A percentile compares a stretch with the other conserved stretches of the same genome.
phyloP scores from a whole-genome alignment of 2,113 vertebrate species.

The Vidua chalybeata region DNA sequence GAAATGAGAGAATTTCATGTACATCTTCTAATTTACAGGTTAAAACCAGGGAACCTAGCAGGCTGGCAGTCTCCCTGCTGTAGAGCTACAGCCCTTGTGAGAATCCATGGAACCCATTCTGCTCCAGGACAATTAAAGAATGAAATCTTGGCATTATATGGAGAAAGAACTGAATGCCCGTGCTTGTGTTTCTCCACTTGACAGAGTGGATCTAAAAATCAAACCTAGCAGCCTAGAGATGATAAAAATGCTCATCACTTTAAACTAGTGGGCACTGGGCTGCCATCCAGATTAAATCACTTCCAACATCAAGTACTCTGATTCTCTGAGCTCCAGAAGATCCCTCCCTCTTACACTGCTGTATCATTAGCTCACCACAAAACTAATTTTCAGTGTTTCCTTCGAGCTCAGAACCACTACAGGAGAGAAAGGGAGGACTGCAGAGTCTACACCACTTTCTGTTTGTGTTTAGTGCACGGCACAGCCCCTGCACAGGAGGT shows the following conservation, averaged over 20 bases:
- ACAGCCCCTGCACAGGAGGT: background rate
- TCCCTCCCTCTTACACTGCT: background rate
- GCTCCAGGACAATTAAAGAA: background rate
- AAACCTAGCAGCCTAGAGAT: background rate
- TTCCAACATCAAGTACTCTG: background rate
- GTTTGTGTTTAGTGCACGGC: background rate
- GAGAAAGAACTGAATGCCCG: background rate
- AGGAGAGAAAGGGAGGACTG: background rate
- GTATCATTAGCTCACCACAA: background rate
- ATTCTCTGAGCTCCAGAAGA: background rate
- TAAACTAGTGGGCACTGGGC: background rate
- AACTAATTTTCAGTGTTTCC: background rate
- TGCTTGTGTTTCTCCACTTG: background rate
- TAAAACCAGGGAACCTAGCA: background rate
- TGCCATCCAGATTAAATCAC: background rate
- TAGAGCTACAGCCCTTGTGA: background rate
- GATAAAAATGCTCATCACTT: background rate
- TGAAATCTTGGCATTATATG: background rate
- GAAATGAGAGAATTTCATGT: background rate
- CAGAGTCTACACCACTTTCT: background rate
- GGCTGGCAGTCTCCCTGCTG: background rate
- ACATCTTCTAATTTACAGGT: background rate
- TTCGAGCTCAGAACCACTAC: background rate
- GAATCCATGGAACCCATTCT: background rate
- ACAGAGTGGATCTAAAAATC: background rate